Evolutionary conservation across 2,797 vertebrate species (phyloP).

Genomic region (Eulemur mongoz): DNA sequence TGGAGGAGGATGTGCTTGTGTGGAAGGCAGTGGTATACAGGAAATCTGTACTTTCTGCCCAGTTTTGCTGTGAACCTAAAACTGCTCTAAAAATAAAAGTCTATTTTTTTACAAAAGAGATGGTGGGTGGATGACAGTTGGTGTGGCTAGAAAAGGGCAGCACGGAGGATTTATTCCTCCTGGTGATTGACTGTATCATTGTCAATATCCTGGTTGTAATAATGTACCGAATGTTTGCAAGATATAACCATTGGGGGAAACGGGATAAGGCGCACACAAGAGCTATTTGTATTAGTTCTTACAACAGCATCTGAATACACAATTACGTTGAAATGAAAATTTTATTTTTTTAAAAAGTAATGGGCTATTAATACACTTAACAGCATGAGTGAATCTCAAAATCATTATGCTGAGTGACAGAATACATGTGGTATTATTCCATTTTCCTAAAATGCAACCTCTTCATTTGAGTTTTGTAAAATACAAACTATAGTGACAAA

Average conservation of each 20-base stretch:
- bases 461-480: not conserved
- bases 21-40: fast-evolving
- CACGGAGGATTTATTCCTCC: not conserved
- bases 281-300: not conserved
- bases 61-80: not conserved
- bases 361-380: not conserved
- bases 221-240: not conserved
- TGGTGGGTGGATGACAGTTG: not conserved
- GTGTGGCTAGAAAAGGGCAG: not conserved
- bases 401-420: not conserved
- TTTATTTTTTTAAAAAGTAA: not conserved
- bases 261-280: not conserved
- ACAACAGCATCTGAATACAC: not conserved
- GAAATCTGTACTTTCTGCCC: not conserved
- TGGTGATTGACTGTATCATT: not conserved
- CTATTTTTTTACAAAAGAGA: not conserved
- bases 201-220: not conserved
- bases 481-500: not conserved
- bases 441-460: not conserved
- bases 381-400: not conserved
- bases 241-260: not conserved
- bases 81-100: not conserved
- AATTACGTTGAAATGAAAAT: not conserved
- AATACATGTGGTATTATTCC: not conserved
- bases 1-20: not conserved